A percentile compares a stretch with the other conserved stretches of the same genome.
Conservation (phyloP, 2,888 invertebrate species). For the Coenonympha arcania region DNA sequence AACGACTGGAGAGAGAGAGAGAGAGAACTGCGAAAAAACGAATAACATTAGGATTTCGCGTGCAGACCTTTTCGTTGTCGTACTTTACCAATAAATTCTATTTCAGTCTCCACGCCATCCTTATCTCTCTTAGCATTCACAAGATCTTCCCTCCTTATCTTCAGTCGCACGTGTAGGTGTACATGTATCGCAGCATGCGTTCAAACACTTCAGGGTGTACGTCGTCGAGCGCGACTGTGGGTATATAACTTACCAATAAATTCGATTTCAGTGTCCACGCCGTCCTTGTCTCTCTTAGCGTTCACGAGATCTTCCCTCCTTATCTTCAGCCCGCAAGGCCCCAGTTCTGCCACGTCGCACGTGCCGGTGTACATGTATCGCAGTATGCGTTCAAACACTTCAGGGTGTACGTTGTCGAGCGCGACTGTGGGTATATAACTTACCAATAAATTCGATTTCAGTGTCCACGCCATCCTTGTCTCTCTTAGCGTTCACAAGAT, state of each 20-base stretch:
- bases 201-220: slow-evolving; percentile 79
- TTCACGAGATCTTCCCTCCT: slow-evolving; percentile 54
- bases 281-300: slow-evolving; percentile 44
- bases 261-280: slow-evolving; percentile 28
- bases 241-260: slow-evolving; percentile 48
- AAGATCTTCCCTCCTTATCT: slow-evolving; percentile 61
- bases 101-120: slow-evolving; percentile 14
- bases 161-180: slow-evolving; percentile 79
- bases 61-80: no score
- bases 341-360: slow-evolving; percentile 76
- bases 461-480: slow-evolving; percentile 32
- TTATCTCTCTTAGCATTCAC: slow-evolving; percentile 46
- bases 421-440: slow-evolving; percentile 47
- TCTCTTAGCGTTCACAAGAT: slow-evolving; percentile 46
- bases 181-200: slow-evolving; percentile 78
- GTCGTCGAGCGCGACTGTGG: slow-evolving; percentile 65
- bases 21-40: no score
- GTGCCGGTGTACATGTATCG: slow-evolving; percentile 78
- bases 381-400: slow-evolving; percentile 82
- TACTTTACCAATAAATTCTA: slow-evolving; percentile 53
- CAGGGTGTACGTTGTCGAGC: slow-evolving; percentile 73
- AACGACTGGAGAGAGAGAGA: no score
- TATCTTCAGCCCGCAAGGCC: slow-evolving; percentile 63
- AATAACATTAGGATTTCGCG: no score
- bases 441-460: slow-evolving; percentile 46